Base-by-base conservation (phyloP, 2,113 vertebrate genomes). In the Toxostoma redivivum region DNA sequence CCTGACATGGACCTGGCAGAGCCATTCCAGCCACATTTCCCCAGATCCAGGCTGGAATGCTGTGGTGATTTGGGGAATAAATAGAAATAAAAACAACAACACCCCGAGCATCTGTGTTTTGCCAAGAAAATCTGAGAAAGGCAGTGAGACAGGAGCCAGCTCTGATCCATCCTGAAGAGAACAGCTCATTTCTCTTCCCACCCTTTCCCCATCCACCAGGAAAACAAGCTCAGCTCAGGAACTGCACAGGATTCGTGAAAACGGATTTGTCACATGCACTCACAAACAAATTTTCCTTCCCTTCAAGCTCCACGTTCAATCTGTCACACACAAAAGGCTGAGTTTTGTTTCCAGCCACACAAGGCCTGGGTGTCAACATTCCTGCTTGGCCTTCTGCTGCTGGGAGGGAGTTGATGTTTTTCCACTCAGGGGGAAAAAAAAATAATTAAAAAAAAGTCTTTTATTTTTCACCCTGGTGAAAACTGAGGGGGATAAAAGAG, bases 341-440 rank as follows among this genome's bases (percentile, higher is more conserved):
- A 57, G 48, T 90, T 90, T 50, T 62, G 45, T 90, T 96, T 90
- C 83, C 92, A 93, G 86, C 54, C 71, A 51, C 90, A 38, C 31
- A 66, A 88, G 86, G 44, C 56, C 58, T 69, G 1, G 0, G 69
- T 3, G 0, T 67, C 90, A 58, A 82, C 76, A 57, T 38, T 27
- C n/a, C 92, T 23, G 2, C 53, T 64, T 53, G 89, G 54, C 53
- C 66, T 92, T 58, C 60, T 77, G 73, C 92, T 70, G 83, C 72
- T 88, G 64, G 81, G 74, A 38, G 67, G 88, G 81, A 82, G 87
- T 42, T 18, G 37, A 25, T 66, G 54, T 12, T 93, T 87, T 89
- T 86, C 66, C 70, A 57, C 47, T 85, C 47, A 13, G 1, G 57
- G 21, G 9, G 0, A 7, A 13, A 30, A 17, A 12, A 22, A n/a